These are phyloP conservation scores for Urocynchramus pylzowi DNA, from an alignment of 2,113 vertebrate genomes.

Conservation along the genomic window DNA sequence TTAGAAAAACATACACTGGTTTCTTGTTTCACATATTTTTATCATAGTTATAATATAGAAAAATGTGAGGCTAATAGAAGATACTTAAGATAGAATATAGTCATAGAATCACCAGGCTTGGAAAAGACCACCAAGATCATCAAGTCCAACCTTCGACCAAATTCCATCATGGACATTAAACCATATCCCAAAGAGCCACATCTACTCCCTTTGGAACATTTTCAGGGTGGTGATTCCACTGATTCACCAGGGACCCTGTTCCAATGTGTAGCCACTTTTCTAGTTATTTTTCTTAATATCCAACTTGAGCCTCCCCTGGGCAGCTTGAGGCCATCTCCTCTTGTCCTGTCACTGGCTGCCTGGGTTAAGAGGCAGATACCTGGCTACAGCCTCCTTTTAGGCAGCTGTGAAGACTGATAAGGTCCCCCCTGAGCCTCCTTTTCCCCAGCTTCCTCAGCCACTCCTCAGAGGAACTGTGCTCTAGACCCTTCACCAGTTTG, in stretches of 20 bases:
- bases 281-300: background rate
- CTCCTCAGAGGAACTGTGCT: background rate
- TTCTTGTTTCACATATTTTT: background rate
- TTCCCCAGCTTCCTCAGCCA: too few species aligned
- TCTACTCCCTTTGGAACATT: background rate
- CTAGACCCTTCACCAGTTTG: background rate
- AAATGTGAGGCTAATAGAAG: background rate
- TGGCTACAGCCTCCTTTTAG: background rate
- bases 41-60: background rate
- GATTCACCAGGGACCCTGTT: background rate
- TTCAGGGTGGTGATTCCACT: background rate
- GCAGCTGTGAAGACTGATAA: too few species aligned
- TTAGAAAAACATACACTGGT: background rate
- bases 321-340: background rate
- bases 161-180: background rate
- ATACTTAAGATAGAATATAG: background rate
- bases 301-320: background rate
- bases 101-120: background rate
- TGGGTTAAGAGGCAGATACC: background rate
- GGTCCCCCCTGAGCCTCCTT: background rate
- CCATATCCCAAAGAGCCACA: too few species aligned
- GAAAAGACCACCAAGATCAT: background rate
- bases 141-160: fast-evolving
- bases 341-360: background rate
- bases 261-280: background rate